Evolutionary conservation across 2,113 vertebrate genomes (phyloP).

Genomic region (Struthio camelus): DNA sequence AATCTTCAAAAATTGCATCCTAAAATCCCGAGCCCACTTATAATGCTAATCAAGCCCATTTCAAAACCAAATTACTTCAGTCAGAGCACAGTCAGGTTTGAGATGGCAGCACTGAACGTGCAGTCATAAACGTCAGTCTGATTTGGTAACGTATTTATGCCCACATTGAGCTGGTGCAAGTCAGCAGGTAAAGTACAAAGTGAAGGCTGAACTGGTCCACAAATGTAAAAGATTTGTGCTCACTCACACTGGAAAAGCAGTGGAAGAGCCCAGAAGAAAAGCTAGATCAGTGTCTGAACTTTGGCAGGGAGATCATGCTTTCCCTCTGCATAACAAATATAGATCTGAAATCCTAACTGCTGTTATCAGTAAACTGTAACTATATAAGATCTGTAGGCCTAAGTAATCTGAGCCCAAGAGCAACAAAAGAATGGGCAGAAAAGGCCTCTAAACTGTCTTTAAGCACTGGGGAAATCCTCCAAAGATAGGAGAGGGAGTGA

Average conservation of each 20-base stretch:
- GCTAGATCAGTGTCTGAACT: not conserved
- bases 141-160: not conserved
- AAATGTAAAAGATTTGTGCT: not conserved
- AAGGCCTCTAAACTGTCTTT: not conserved
- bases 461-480: not conserved
- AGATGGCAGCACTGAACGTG: not conserved
- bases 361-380: not conserved
- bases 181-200: not conserved
- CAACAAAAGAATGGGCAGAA: not conserved
- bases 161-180: accelerated
- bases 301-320: not conserved
- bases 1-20: not conserved
- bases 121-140: not conserved
- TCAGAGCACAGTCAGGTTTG: not conserved
- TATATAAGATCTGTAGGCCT: not conserved
- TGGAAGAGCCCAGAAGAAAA: not conserved
- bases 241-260: not conserved
- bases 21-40: not conserved
- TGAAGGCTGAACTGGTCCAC: not conserved
- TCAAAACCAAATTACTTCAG: not conserved
- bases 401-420: not conserved
- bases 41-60: not conserved
- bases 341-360: not conserved
- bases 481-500: not conserved
- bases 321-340: not conserved